Conservation (phyloP, 30 jellyfish, hydroid and myxozoan species). For the Turritopsis dohrnii region DNA sequence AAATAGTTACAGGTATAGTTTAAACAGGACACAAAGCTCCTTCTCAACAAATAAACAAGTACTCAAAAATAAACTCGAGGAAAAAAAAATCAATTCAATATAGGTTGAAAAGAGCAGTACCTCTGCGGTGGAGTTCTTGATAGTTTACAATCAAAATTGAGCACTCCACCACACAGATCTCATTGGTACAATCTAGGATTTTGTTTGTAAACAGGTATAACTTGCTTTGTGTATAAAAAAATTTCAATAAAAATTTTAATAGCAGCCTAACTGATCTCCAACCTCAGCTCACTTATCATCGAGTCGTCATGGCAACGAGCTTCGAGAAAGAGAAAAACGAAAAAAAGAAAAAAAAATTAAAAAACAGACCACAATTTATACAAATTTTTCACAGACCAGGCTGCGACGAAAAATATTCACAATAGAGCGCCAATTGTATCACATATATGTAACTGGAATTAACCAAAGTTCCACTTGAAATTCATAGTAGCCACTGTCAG, state of each 20-base stretch:
- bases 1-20: not conserved
- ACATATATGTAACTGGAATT: not conserved
- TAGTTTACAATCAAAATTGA: no score
- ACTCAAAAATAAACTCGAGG: not conserved
- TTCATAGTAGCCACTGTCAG: not conserved
- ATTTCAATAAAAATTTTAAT: not conserved
- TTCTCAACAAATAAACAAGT: not conserved
- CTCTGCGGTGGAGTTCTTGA: not conserved
- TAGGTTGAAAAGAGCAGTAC: not conserved
- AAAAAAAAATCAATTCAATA: not conserved
- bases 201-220: not conserved
- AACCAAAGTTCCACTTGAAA: not conserved
- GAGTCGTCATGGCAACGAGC: not conserved
- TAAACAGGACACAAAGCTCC: not conserved
- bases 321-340: not conserved
- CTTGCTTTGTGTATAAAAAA: not conserved
- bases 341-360: no score
- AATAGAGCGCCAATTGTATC: not conserved
- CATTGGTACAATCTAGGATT: not conserved
- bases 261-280: not conserved
- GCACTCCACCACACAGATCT: not conserved
- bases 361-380: not conserved
- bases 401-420: not conserved
- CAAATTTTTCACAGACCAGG: not conserved
- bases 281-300: not conserved